Evolutionary conservation across 92 coral and sea anemone species (phyloP).

Genomic region (Pocillopora meandrina): DNA sequence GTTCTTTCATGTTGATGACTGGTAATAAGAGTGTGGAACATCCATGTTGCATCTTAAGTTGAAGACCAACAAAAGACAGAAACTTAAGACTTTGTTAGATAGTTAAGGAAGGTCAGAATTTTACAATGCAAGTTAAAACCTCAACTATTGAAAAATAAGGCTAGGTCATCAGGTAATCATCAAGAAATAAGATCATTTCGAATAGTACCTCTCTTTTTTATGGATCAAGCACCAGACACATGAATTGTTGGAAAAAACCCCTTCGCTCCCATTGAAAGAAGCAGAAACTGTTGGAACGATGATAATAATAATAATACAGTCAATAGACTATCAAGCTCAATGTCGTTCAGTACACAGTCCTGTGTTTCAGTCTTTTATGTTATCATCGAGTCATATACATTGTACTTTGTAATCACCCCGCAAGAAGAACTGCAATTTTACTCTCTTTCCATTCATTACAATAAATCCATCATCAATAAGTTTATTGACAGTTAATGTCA

Average conservation of each 20-base stretch:
- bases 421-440: slow-evolving; percentile 40
- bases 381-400: background rate
- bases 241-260: slow-evolving; percentile 17
- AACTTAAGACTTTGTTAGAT: background rate
- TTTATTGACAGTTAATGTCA: slow-evolving; percentile 20
- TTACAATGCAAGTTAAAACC: background rate
- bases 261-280: slow-evolving; percentile 39
- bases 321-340: background rate
- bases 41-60: slow-evolving; percentile 24
- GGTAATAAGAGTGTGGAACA: slow-evolving; percentile 8
- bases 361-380: background rate
- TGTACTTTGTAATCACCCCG: slow-evolving; percentile 59
- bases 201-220: slow-evolving; percentile 42
- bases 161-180: background rate
- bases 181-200: background rate
- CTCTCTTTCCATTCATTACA: slow-evolving; percentile 24
- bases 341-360: background rate
- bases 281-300: slow-evolving; percentile 28
- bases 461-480: slow-evolving; percentile 14
- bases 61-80: slow-evolving; percentile 1
- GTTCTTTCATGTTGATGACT: background rate
- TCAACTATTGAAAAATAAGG: background rate
- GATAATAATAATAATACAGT: background rate
- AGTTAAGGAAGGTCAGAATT: background rate
- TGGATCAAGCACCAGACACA: slow-evolving; percentile 35